Base-by-base conservation (phyloP, 2,888 invertebrate species). In the Pammene aurita region DNA sequence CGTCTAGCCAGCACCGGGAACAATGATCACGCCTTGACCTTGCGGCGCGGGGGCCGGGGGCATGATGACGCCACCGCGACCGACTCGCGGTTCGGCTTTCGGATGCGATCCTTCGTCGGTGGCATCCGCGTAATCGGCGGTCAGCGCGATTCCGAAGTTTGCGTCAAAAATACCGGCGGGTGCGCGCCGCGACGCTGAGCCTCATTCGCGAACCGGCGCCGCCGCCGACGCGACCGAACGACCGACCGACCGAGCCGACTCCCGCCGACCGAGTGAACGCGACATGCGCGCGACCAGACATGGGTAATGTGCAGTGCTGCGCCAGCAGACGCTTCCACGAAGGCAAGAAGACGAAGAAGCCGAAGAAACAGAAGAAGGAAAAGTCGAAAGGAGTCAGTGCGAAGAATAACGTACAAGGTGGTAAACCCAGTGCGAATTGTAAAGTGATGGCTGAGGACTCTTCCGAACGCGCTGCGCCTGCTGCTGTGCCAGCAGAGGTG, bases 291-390 rank as follows among this genome's bases (percentile, higher is more conserved):
- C 84, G 83, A 84, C 78, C 85, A 86, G 91, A 84, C 86, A 92
- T 92, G 92, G 92, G 92, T 90, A 92, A 92, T 81, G 92, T 91
- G 92, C 92, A 92, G 88, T 92, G 92, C 88, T 92, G 92, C 91
- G 90, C 90, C 82, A 90, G 87, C 85, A 88, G 88, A 84, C 89
- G 88, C 84, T 87, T 88, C 81, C 84, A 78, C 78, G 81, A 87
- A 78, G 88, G 87, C 80, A 90, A 89, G 75, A 79, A 81, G 78
- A 84, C 84, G 65, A 89, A 85, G 72, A 88, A 89, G 73, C 83
- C 82, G 67, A 89, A 89, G 76, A 86, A 72, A 84, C 52, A 18
- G 58, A 78, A 71, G 68, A 78, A 81, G 66, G 78, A 77, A 62
- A 73, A 72, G 52, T 55, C 72, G 54, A 80, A 81, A 66, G 52